Percentiles rank a stretch among this genome's conserved stretches.
phyloP scores from a whole-genome alignment of 35 echinoderm and acorn worm species.

The Diadema setosum region DNA sequence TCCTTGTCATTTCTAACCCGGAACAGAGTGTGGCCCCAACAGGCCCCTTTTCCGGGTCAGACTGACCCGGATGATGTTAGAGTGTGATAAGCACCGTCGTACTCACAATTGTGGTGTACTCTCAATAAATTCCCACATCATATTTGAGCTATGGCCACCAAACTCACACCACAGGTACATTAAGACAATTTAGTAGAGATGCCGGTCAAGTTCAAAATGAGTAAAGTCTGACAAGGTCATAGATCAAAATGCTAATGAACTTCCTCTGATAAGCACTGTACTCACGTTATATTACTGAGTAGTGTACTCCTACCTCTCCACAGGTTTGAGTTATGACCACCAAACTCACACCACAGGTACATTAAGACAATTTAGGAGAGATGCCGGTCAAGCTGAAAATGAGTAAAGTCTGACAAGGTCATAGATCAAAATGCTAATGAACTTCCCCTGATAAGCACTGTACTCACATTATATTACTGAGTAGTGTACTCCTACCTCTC shows the following conservation, averaged over 20 bases:
- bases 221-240: too few species aligned
- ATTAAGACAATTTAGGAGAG: not conserved
- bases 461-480: not conserved
- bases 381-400: too few species aligned
- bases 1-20: not conserved
- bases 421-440: too few species aligned
- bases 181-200: not conserved
- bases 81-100: not conserved
- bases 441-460: not conserved
- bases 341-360: not conserved
- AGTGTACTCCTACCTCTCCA: not conserved
- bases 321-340: not conserved
- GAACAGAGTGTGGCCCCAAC: not conserved
- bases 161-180: not conserved
- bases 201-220: too few species aligned
- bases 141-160: not conserved
- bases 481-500: not conserved
- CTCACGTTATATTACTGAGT: not conserved
- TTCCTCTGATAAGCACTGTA: not conserved
- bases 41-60: not conserved
- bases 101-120: not conserved
- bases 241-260: too few species aligned
- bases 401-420: too few species aligned
- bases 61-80: not conserved
- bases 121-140: not conserved